Evolutionary conservation across 2,113 vertebrate species (phyloP), one percentile per base, ranked within the genome.

Genomic region (Syngnathoides biaculeatus): DNA sequence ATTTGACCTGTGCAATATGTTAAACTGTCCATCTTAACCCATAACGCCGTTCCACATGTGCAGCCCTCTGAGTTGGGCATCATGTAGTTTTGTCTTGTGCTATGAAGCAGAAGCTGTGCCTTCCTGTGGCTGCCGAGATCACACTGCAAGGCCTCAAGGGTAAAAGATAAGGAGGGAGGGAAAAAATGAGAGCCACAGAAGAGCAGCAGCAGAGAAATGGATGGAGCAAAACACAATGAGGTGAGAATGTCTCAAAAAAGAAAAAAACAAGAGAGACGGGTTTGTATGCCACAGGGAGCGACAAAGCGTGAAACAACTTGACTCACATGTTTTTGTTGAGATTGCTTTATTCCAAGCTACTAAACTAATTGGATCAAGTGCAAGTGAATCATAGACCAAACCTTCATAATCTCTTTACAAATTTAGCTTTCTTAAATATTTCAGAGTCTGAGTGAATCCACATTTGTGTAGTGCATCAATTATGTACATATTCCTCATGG

Each of bases 301-400:
- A 57, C 14, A 71, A 53, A 48, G 38, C 52, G 39, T 19, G 15
- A 67, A 56, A 30, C 64, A 79, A 73, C 68, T 20, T 73, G 76
- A 74, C 64, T 88, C 81, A 73, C 56, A 65, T 69, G 69, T 68
- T 83, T 79, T 71, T 63, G 71, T 27, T 27, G 69, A 80, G 66
- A 87, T 70, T 56, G 68, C 59, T 79, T 87, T 86, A 72, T 81
- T 82, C 79, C 74, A 82, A 81, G 72, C 83, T 81, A 71, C 75
- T 80, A 77, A 77, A 72, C 79, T 76, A 89, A 89, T 87, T 83
- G 75, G 74, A 88, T 88, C 73, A 78, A 57, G 78, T 75, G 64
- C 71, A 72, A 86, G 70, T 67, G 63, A 69, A 73, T 84, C 65
- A 64, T 43, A 48, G 67, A 67, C 35, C 67, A 67, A 69, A 72